Conservation (phyloP, 2,113 vertebrate genomes). For the Coracopsis vasa region DNA sequence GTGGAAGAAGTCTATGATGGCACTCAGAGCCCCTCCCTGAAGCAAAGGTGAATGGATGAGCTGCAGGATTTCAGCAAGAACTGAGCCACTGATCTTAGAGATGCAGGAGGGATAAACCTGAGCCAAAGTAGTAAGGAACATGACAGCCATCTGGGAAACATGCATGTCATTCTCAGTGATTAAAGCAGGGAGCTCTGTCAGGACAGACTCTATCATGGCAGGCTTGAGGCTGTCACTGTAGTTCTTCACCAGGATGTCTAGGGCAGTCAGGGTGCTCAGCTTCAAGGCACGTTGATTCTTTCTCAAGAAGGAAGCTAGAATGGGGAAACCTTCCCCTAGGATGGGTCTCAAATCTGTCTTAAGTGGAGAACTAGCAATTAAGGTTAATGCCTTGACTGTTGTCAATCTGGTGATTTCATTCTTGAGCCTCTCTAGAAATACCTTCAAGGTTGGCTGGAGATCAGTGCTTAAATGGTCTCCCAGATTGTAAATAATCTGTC, state of each 20-base stretch:
- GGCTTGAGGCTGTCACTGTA: conserved; percentile 84
- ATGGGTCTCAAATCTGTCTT: conserved; percentile 83
- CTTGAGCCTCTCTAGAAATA: conserved; percentile 89
- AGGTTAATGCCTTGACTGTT: conserved; percentile 82
- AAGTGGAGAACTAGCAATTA: conserved; percentile 82
- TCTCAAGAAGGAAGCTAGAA: conserved; percentile 87
- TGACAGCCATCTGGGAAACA: conserved; percentile 86
- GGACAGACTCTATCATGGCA: conserved; percentile 75
- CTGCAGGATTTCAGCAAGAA: conserved; percentile 80
- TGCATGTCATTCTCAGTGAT: conserved; percentile 92
- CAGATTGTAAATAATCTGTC: conserved; percentile 83
- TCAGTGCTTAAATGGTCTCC: conserved; percentile 85
- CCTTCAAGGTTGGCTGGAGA: conserved; percentile 80
- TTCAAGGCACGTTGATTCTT: conserved; percentile 91
- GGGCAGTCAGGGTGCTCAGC: conserved; percentile 81
- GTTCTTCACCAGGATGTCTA: conserved; percentile 83
- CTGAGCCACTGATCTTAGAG: conserved; percentile 76
- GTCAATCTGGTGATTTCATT: conserved; percentile 93
- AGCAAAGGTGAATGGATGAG: conserved; percentile 88
- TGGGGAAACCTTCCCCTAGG: conserved; percentile 82
- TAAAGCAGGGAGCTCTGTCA: conserved; percentile 83
- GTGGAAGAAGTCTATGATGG: conserved; percentile 84
- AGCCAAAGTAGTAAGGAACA: conserved; percentile 82
- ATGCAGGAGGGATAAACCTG: conserved; percentile 81
- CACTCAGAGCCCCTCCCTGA: conserved; percentile 80